Percentiles rank a stretch among this genome's conserved stretches.
phyloP scores from a whole-genome alignment of 2,113 vertebrate genomes.

The Leucosticte australis region DNA sequence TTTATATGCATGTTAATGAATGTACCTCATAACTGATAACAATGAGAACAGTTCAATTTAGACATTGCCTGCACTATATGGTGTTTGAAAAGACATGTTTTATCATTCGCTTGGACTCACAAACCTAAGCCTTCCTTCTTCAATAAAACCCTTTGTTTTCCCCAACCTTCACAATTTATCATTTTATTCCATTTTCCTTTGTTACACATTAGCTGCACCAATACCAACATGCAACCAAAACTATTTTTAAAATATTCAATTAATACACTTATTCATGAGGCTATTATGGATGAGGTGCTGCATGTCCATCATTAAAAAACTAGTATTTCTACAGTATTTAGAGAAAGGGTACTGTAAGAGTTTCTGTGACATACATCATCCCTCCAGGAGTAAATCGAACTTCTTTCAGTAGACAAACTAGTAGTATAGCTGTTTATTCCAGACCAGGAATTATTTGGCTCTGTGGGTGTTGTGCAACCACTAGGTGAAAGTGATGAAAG shows the following conservation, averaged over 20 bases:
- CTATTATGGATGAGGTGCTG: neutral
- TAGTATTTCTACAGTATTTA: neutral
- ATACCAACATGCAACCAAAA: neutral
- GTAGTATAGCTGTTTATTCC: conserved; percentile 74
- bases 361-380: conserved; percentile 77
- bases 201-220: neutral
- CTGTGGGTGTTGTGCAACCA: conserved; percentile 46
- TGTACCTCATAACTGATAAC: neutral
- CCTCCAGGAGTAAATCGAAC: conserved; percentile 84
- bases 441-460: conserved; percentile 71
- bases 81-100: neutral
- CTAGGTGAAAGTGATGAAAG: conserved; percentile 54
- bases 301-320: neutral
- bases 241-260: neutral
- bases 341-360: neutral
- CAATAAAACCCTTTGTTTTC: neutral
- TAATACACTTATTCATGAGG: neutral
- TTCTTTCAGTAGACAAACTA: conserved; percentile 79
- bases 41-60: neutral
- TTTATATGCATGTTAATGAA: neutral
- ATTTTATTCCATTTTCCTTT: neutral
- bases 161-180: neutral
- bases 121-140: neutral
- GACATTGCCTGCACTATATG: neutral
- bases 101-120: neutral